phyloP scores from a whole-genome alignment of 23 tunicate genomes.

The Ascidia mentula region DNA sequence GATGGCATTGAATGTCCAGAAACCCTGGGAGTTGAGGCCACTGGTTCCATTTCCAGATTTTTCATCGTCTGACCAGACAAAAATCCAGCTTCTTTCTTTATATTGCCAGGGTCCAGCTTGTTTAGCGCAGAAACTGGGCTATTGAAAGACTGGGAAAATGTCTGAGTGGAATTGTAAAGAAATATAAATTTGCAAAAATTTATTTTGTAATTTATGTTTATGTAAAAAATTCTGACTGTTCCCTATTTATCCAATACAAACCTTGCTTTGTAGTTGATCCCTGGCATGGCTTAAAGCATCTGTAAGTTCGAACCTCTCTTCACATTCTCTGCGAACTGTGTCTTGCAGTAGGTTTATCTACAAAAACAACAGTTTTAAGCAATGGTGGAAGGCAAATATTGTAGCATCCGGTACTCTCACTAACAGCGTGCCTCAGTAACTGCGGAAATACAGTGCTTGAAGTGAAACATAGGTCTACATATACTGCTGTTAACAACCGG shows the following conservation, averaged over 20 bases:
- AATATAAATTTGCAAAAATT: neutral
- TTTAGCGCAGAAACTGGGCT: slow-evolving; percentile 74
- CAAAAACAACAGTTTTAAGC: neutral
- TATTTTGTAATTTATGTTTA: neutral
- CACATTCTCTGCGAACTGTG: slow-evolving; percentile 92
- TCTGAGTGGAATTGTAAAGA: neutral
- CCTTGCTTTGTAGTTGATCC: slow-evolving; percentile 31
- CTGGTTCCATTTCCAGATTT: slow-evolving; percentile 21
- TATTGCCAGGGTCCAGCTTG: slow-evolving; percentile 26
- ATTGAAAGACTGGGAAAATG: slow-evolving; percentile 1
- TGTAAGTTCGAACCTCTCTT: slow-evolving; percentile 86
- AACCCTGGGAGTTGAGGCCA: slow-evolving; percentile 26
- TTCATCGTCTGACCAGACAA: slow-evolving; percentile 36
- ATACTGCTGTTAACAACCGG: no score
- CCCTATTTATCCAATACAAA: neutral
- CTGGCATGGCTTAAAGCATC: slow-evolving; percentile 70
- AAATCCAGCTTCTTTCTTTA: slow-evolving; percentile 21
- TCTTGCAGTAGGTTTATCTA: slow-evolving; percentile 74
- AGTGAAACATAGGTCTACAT: no score
- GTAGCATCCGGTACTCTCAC: no score
- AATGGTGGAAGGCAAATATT: no score
- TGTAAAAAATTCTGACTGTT: neutral
- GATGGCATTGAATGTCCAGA: slow-evolving; percentile 45
- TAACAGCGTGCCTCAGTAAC: no score
- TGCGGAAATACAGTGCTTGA: no score